phyloP scores from a whole-genome alignment of 1,140 invertebrate genomes.

The Leptopilina clavipes region DNA sequence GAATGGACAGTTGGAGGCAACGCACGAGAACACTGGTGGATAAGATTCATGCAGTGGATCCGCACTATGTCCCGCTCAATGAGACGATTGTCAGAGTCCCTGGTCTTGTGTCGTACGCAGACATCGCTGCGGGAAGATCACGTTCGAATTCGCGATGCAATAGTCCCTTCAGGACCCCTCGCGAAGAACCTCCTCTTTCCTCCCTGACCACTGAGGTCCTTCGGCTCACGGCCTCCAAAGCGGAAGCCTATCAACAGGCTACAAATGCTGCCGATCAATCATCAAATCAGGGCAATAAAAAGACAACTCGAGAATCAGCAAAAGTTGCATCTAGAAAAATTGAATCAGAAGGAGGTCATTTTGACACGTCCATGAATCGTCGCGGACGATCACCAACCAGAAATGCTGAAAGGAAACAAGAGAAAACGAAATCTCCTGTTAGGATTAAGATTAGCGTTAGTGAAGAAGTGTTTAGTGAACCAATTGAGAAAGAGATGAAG shows the following conservation, averaged over 20 bases:
- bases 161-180: conserved; percentile 63
- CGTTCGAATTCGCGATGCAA: conserved; percentile 69
- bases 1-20: conserved; percentile 79
- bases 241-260: conserved; percentile 10
- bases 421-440: background rate
- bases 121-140: conserved; percentile 75
- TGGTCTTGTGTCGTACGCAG: conserved; percentile 75
- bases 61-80: conserved; percentile 77
- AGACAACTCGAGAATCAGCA: background rate
- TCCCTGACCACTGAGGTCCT: conserved; percentile 55
- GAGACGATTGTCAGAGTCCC: conserved; percentile 45
- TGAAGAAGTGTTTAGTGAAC: background rate
- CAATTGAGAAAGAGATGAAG: conserved; percentile 14
- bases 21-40: conserved; percentile 81
- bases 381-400: conserved; percentile 65
- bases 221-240: conserved; percentile 45
- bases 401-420: conserved; percentile 41
- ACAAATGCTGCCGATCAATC: conserved; percentile 1
- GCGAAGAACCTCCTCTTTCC: conserved; percentile 60
- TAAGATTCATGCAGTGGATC: conserved; percentile 83
- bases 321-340: conserved; percentile 20
- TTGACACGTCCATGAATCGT: conserved; percentile 34
- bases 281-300: background rate
- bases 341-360: background rate
- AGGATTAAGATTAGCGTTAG: background rate